Percentiles rank a stretch among this genome's conserved stretches.
Evolutionary conservation across 2,888 invertebrate species (phyloP).

Genomic region (Julus scanicus): DNA sequence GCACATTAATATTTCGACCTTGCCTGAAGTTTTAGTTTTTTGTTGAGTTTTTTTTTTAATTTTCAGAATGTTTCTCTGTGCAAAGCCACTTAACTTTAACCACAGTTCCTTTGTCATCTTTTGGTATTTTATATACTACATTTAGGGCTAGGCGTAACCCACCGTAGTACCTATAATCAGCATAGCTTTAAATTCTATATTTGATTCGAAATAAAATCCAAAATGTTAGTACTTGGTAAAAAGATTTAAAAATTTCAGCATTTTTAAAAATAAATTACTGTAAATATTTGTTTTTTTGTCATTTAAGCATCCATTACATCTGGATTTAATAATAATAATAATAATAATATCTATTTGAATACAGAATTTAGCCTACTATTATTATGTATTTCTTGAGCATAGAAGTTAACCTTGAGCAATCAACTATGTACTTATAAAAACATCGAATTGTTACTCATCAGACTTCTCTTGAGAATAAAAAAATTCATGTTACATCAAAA

Average conservation of each 20-base stretch:
- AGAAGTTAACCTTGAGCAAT: no score
- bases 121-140: background rate
- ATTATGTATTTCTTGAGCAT: no score
- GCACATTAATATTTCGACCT: background rate
- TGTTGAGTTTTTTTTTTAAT: no score
- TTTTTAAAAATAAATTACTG: background rate
- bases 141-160: background rate
- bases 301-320: background rate
- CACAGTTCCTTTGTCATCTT: background rate
- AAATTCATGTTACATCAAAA: background rate
- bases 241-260: background rate
- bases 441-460: background rate
- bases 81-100: background rate
- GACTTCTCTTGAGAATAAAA: background rate
- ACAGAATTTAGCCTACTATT: no score
- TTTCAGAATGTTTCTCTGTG: background rate
- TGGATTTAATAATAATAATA: no score
- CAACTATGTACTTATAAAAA: no score
- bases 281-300: background rate
- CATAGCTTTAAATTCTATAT: no score
- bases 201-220: background rate
- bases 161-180: background rate
- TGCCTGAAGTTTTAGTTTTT: background rate
- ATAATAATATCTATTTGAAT: no score
- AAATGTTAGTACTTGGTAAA: no score